Evolutionary conservation across 2,797 vertebrate species (phyloP).

Genomic region (Gymnopithys bicolor): DNA sequence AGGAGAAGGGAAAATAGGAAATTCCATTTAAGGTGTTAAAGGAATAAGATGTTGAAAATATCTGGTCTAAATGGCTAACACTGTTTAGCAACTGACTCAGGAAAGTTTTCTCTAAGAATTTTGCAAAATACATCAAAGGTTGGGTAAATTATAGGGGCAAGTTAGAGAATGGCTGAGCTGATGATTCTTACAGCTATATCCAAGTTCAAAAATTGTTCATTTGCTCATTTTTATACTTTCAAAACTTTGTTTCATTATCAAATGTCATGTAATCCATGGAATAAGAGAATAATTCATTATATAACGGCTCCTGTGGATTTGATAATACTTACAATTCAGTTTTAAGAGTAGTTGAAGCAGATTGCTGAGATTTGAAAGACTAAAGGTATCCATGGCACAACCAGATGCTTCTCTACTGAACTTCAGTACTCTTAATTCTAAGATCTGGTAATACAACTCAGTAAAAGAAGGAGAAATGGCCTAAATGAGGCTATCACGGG

Average conservation of each 20-base stretch:
- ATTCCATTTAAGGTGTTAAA: background rate
- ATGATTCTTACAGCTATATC: background rate
- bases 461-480: background rate
- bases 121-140: background rate
- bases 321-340: background rate
- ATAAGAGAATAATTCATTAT: background rate
- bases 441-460: background rate
- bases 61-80: background rate
- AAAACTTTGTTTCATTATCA: background rate
- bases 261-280: background rate
- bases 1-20: background rate
- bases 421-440: background rate
- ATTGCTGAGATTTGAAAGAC: background rate
- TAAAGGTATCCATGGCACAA: background rate
- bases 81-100: background rate
- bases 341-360: background rate
- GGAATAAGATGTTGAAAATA: background rate
- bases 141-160: background rate
- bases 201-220: background rate
- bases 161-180: background rate
- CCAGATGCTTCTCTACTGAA: background rate
- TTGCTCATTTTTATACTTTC: background rate
- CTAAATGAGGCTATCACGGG: background rate
- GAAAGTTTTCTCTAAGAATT: background rate
- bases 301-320: background rate